Evolutionary conservation across 1,140 invertebrate species (phyloP).

Genomic region (Drosophila azteca): DNA sequence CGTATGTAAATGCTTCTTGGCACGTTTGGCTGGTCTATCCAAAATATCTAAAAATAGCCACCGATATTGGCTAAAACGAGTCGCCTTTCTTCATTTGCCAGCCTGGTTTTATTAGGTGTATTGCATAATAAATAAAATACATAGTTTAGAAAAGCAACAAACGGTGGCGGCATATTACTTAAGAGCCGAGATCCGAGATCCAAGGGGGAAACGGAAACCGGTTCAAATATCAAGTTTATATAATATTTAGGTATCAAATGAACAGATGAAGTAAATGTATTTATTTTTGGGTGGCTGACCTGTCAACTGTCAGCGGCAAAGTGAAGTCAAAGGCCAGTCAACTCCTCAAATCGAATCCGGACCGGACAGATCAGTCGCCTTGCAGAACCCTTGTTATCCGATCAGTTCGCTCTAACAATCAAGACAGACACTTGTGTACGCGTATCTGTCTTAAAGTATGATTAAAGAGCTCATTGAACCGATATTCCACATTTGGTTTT

Average conservation of each 20-base stretch:
- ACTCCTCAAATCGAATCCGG: constrained; percentile 21
- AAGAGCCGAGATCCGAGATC: constrained; percentile 8
- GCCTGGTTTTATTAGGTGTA: constrained; percentile 40
- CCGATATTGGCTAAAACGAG: constrained; percentile 14
- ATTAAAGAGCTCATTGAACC: constrained; percentile 58
- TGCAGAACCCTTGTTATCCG: constrained; percentile 40
- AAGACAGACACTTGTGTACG: background rate
- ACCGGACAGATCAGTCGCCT: constrained; percentile 37
- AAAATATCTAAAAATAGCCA: constrained; percentile 35
- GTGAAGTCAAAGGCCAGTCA: constrained; percentile 60
- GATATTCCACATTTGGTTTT: constrained; percentile 9
- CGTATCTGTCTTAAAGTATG: background rate
- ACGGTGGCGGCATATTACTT: constrained; percentile 47
- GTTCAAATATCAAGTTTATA: constrained; percentile 71
- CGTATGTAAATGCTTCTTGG: constrained; percentile 14
- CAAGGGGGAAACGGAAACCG: constrained; percentile 41
- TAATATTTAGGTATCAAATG: constrained; percentile 50
- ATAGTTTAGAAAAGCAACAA: constrained; percentile 60
- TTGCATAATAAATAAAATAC: constrained; percentile 67
- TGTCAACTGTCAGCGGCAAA: constrained; percentile 11
- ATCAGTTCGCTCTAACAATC: constrained; percentile 23
- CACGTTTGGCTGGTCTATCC: constrained; percentile 29
- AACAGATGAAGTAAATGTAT: constrained; percentile 35
- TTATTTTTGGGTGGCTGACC: constrained; percentile 44
- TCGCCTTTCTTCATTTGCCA: constrained; percentile 44